Evolutionary conservation across 1,140 invertebrate genomes (phyloP), one percentile per base, ranked within the genome.

Genomic region (Campoletis sonorensis): DNA sequence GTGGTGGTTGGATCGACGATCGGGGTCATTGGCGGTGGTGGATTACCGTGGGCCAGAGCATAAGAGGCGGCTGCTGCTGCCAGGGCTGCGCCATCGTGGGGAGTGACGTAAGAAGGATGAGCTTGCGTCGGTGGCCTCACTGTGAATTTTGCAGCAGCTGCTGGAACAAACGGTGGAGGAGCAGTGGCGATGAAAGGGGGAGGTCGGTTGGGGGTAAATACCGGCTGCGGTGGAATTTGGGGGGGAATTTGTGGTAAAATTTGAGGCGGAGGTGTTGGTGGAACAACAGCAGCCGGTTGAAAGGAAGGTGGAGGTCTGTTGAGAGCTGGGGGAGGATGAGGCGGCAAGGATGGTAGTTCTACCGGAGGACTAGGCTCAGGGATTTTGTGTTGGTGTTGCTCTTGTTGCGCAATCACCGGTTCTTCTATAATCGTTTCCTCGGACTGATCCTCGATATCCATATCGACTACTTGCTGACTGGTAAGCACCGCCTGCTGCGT

Each of bases 401-500:
- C 83, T 0, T 82, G 33, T 21, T 79, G 79, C 4, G 90, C 83
- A 2, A 85, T 82, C 16, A 87, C 87, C 45, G 87, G 79, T n/a
- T 91, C 87, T 27, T 92, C 91, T 37, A 92, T 92, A 0, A 90
- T 84, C 0, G 86, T 84, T 30, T 91, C 91, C 18, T 92, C 91
- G 0, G 86, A 87, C 13, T 93, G 91, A 81, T 93, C 91, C 21
- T 93, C 92, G 18, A 93, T 91, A 45, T 93, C 92, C 92, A 93
- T 93, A 33, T 93, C 92, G 0, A 92, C 91, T 0, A 89, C 88
- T 67, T 89, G 91, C 21, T 75, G 86, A 1, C 83, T 83, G 11
- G 81, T 82, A 5, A 30, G n/a, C 11, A 33, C 18, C 30, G 81
- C 84, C 18, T 30, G 26, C 18, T 30, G 26, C 13, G 54, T 27